A percentile compares a stretch with the other conserved stretches of the same genome.
Conservation (phyloP, 2,888 invertebrate genomes). For the Parapristionchus giblindavisi region DNA sequence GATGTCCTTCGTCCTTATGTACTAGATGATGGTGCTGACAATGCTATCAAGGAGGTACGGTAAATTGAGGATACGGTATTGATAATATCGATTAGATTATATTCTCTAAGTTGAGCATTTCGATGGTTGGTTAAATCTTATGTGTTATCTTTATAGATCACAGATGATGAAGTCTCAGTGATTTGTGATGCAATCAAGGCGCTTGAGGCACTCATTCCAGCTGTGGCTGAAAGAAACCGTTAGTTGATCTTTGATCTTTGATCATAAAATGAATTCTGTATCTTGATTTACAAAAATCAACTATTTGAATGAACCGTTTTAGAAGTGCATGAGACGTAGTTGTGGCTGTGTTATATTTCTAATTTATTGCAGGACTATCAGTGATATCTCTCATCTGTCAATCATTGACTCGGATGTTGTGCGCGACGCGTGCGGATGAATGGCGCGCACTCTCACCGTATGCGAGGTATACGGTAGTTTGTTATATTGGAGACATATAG, state of each 20-base stretch:
- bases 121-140: neutral
- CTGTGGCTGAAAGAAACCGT: slow-evolving; percentile 78
- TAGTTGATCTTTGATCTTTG: slow-evolving; percentile 73
- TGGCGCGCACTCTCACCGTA: slow-evolving; percentile 72
- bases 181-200: slow-evolving; percentile 80
- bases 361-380: slow-evolving; percentile 81
- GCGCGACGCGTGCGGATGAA: slow-evolving; percentile 74
- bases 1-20: slow-evolving; percentile 66
- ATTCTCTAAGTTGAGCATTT: neutral
- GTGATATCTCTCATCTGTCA: slow-evolving; percentile 89
- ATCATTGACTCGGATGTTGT: slow-evolving; percentile 85
- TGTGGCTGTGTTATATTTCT: neutral
- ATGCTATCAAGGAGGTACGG: slow-evolving; percentile 14
- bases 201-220: slow-evolving; percentile 81
- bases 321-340: neutral
- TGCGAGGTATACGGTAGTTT: no score
- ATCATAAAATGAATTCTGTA: neutral
- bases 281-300: neutral
- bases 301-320: neutral
- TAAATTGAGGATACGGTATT: neutral
- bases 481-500: no score
- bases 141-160: slow-evolving; percentile 72
- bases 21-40: neutral
- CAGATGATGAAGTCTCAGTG: slow-evolving; percentile 79
- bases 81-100: neutral